A percentile compares a stretch with the other conserved stretches of the same genome.
These are phyloP conservation scores for Dolichomitus sp. DNA, from an alignment of 2,888 invertebrate genomes.

Conservation along the genomic window DNA sequence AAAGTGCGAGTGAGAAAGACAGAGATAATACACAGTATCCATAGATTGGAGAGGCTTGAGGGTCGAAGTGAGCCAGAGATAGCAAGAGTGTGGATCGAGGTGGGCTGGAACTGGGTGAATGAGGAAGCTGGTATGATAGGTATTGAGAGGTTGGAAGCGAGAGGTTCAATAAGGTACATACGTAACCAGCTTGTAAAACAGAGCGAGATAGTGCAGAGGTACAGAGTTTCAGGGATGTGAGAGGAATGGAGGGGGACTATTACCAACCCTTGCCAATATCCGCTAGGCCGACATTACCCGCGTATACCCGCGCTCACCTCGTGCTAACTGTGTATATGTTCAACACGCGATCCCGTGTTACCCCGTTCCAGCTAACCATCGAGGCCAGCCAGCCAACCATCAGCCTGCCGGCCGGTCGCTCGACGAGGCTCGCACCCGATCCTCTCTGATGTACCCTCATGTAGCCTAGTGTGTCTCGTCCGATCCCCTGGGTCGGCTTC, in stretches of 20 bases:
- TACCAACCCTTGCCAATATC: slow-evolving; percentile 78
- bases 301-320: slow-evolving; percentile 67
- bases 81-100: slow-evolving; percentile 13
- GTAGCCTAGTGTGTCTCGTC: slow-evolving; percentile 34
- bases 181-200: slow-evolving; percentile 21
- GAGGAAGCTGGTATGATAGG: slow-evolving; percentile 48
- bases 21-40: slow-evolving; percentile 46
- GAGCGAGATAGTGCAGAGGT: slow-evolving; percentile 28
- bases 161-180: slow-evolving; percentile 42
- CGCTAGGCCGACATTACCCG: slow-evolving; percentile 73
- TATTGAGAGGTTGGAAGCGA: slow-evolving; percentile 37
- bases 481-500: slow-evolving; percentile 27
- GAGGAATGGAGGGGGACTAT: slow-evolving; percentile 65
- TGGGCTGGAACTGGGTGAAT: slow-evolving; percentile 54
- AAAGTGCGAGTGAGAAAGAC: slow-evolving; percentile 60
- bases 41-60: slow-evolving; percentile 40
- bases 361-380: slow-evolving; percentile 74
- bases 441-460: slow-evolving; percentile 40
- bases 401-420: slow-evolving; percentile 51
- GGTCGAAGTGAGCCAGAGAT: slow-evolving; percentile 45
- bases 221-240: slow-evolving; percentile 32
- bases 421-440: slow-evolving; percentile 50
- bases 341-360: slow-evolving; percentile 84
- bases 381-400: slow-evolving; percentile 49
- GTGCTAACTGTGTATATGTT: slow-evolving; percentile 82